These are phyloP conservation scores for Coenonympha arcania DNA, from an alignment of 2,888 invertebrate species.

Conservation along the genomic window DNA sequence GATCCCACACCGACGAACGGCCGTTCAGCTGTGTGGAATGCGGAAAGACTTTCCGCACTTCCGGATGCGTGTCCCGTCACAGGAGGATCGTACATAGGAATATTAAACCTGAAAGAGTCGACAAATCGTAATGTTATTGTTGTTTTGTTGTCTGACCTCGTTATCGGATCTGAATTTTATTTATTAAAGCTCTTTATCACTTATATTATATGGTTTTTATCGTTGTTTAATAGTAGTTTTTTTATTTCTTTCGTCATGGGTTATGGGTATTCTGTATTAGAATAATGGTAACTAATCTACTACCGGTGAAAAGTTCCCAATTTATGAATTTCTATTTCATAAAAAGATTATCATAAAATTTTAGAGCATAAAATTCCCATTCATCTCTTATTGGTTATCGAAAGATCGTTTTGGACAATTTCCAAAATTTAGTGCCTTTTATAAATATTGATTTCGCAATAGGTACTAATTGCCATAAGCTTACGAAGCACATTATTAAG, in stretches of 20 bases:
- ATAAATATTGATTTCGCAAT: no score
- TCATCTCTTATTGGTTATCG: no score
- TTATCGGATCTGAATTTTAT: slow-evolving; percentile 26
- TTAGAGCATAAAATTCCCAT: no score
- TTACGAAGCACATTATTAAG: no score
- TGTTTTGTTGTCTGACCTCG: slow-evolving; percentile 23
- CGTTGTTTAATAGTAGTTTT: not conserved
- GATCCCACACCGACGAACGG: slow-evolving; percentile 66
- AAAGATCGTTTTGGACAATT: no score
- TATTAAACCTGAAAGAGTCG: slow-evolving; percentile 19
- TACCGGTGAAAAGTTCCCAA: not conserved
- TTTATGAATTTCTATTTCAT: no score
- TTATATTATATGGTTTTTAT: slow-evolving; percentile 13
- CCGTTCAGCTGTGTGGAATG: slow-evolving; percentile 64
- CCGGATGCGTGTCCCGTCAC: slow-evolving; percentile 67
- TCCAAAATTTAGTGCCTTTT: no score
- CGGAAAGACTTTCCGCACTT: slow-evolving; percentile 66
- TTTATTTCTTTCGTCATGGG: not conserved
- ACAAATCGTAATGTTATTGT: slow-evolving; percentile 15
- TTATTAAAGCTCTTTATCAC: slow-evolving; percentile 29
- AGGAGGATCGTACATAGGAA: slow-evolving; percentile 58
- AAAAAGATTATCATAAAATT: no score
- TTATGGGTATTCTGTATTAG: not conserved
- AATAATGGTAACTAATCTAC: not conserved
- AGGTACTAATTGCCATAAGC: no score